Evolutionary conservation across 2,888 invertebrate genomes (phyloP), one percentile per base, ranked within the genome.

Genomic region (Ashinkailepas kermadecensis): DNA sequence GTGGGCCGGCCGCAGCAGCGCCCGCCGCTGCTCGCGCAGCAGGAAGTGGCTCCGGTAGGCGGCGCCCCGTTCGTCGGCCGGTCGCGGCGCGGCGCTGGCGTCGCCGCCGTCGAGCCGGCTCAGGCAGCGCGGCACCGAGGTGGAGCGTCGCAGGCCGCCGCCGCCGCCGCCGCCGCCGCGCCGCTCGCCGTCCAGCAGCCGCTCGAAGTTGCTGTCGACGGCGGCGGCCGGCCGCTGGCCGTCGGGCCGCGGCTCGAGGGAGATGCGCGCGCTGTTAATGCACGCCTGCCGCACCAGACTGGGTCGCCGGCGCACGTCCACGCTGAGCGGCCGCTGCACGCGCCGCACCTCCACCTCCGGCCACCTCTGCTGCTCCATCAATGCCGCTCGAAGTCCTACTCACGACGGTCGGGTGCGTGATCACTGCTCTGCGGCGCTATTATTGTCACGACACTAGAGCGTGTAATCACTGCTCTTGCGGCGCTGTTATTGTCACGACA

Each of bases 1-100:
- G 39, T 70, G 70, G 3, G 70, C 70, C 70, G 70, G 70, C 39
- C 54, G 70, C 54, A 70, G 70, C 70, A 70, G 70, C 18, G 54
- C 39, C 39, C 70, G 39, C 9, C 18, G 70, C 18, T 70, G 54
- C 70, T 54, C 39, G 6, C 70, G 70, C 70, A 70, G 70, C 70
- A 70, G 70, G 15, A 70, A 70, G 70, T 70, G 70, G 54, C 70
- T 70, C 39, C 70, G 39, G 54, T 70, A 70, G 70, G 70, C 54
- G 70, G 70, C 70, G 54, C 70, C 54, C 15, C 70, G 12, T 39
- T 39, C 39, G 59, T 59, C 39, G 70, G 25, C 70, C 70, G 39
- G 54, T 54, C 70, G 70, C 39, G 18, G 12, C 15, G 70, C 70
- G 54, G 39, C 70, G 54, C 70, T n/a, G 7, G 12, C 15, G 59